Conservation (phyloP, 2,113 vertebrate genomes). For the Cathartes aura region DNA sequence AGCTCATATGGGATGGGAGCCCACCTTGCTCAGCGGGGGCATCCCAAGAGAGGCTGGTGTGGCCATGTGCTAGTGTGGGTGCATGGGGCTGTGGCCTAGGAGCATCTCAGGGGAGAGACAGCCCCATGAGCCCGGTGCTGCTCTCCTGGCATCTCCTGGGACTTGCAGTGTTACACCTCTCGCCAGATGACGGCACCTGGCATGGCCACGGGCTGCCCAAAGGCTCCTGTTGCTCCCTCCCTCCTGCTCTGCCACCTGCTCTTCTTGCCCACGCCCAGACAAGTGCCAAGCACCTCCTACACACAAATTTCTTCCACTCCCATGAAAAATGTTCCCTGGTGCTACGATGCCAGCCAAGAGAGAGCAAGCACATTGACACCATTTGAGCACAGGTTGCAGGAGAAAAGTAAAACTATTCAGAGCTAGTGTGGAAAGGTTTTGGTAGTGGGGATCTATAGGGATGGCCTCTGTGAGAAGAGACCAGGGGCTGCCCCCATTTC, state of each 20-base stretch:
- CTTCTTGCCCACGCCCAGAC: background rate
- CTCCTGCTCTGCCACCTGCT: background rate
- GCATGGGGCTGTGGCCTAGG: background rate
- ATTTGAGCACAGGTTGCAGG: too few relatives aligned
- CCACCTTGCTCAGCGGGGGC: background rate
- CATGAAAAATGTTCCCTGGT: too few relatives aligned
- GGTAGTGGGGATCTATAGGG: too few relatives aligned
- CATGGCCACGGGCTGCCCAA: background rate
- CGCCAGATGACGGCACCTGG: background rate
- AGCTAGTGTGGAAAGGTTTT: too few relatives aligned
- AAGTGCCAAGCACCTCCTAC: background rate
- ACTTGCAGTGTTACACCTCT: background rate
- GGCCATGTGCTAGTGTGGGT: background rate
- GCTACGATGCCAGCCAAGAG: too few relatives aligned
- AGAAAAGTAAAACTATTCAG: too few relatives aligned
- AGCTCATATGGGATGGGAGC: background rate
- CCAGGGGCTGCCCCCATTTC: too few relatives aligned
- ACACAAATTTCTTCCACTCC: too few relatives aligned
- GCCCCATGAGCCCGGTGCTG: fast-evolving
- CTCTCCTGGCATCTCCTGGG: background rate
- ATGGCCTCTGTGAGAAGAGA: too few relatives aligned
- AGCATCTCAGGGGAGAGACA: background rate
- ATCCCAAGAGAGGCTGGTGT: background rate
- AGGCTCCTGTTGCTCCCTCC: background rate
- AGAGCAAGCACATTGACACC: too few relatives aligned